Evolutionary conservation across 2,888 invertebrate genomes (phyloP).

Genomic region (Drosophila mimica): DNA sequence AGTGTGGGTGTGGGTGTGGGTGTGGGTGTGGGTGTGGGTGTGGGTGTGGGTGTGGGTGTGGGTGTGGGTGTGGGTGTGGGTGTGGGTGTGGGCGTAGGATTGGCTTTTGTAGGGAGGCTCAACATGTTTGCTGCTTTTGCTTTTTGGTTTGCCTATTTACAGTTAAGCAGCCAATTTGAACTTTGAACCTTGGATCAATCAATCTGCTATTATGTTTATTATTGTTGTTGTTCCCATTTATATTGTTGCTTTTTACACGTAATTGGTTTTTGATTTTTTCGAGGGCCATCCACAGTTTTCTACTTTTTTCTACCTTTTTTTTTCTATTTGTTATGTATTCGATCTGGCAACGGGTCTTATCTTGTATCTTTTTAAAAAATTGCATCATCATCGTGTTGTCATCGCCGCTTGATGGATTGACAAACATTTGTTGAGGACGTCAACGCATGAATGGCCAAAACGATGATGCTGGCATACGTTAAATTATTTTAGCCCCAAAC

Average conservation of each 20-base stretch:
- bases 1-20: no score
- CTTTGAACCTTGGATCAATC: slow-evolving; percentile 77
- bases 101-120: slow-evolving; percentile 25
- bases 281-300: not conserved
- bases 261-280: slow-evolving; percentile 78
- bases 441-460: slow-evolving; percentile 38
- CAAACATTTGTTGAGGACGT: slow-evolving; percentile 72
- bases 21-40: no score
- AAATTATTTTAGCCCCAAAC: slow-evolving; percentile 33
- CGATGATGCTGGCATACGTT: slow-evolving; percentile 63
- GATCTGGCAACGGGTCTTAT: slow-evolving; percentile 33
- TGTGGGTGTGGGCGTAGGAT: slow-evolving; percentile 12
- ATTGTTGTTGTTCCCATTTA: slow-evolving; percentile 30
- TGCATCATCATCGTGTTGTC: slow-evolving; percentile 75
- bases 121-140: slow-evolving; percentile 60
- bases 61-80: not conserved
- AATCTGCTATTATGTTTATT: slow-evolving; percentile 79
- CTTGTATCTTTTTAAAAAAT: slow-evolving; percentile 65
- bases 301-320: slow-evolving; percentile 7
- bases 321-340: slow-evolving; percentile 22
- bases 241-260: slow-evolving; percentile 64
- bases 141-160: slow-evolving; percentile 75
- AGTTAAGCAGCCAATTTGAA: slow-evolving; percentile 81
- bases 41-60: no score
- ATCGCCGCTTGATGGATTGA: slow-evolving; percentile 73